phyloP scores from a whole-genome alignment of 2,797 vertebrate species.

The Pangasius djambal region DNA sequence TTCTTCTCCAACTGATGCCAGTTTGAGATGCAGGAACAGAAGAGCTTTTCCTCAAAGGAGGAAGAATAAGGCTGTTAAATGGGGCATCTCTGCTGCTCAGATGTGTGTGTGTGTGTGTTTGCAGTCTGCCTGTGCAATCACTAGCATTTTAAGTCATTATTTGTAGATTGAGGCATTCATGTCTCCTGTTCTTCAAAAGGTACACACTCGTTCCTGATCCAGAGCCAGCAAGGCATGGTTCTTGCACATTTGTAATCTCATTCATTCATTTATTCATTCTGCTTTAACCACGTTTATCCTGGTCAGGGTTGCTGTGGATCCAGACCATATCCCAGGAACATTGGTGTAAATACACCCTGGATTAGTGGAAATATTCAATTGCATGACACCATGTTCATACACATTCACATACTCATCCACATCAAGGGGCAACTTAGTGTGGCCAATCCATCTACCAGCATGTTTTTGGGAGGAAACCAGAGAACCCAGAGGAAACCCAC shows the following conservation, averaged over 20 bases:
- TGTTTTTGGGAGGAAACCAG: background rate
- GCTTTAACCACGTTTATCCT: background rate
- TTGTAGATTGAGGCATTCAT: background rate
- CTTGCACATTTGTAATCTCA: background rate
- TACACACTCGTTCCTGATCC: conserved; percentile 15
- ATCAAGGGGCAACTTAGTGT: background rate
- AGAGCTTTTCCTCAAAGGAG: conserved; percentile 35
- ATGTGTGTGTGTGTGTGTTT: conserved; percentile 25
- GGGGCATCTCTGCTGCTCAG: conserved; percentile 22
- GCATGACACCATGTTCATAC: background rate
- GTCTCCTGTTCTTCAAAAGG: conserved; percentile 7
- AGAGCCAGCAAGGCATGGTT: background rate
- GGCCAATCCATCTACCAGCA: background rate
- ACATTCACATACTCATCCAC: background rate
- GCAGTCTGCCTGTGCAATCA: conserved; percentile 14
- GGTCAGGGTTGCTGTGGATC: background rate
- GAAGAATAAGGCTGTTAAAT: conserved; percentile 41
- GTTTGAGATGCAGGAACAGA: conserved; percentile 30
- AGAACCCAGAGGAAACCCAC: background rate
- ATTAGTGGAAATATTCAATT: background rate
- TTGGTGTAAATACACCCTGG: background rate
- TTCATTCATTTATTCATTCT: background rate
- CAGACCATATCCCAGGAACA: background rate
- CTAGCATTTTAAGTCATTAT: conserved; percentile 36
- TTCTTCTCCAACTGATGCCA: background rate